A percentile compares a stretch with the other conserved stretches of the same genome.
Evolutionary conservation across 2,113 vertebrate genomes (phyloP).

Genomic region (Gallinago paraguaiae): DNA sequence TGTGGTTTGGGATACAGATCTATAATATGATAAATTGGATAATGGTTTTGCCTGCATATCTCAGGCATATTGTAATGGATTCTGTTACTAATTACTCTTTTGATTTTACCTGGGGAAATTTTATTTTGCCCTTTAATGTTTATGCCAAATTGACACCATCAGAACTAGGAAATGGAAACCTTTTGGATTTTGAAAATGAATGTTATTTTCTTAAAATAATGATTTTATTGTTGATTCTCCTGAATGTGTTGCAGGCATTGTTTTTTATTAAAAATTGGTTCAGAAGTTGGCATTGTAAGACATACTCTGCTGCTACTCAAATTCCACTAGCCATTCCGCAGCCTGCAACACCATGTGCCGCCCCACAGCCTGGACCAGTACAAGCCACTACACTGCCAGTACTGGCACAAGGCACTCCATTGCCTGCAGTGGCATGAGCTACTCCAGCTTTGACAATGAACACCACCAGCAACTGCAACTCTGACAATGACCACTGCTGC

Average conservation of each 20-base stretch:
- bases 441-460: neutral
- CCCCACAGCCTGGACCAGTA: no score
- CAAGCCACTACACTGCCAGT: neutral
- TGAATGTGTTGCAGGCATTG: neutral
- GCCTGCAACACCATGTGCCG: neutral
- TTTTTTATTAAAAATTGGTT: neutral
- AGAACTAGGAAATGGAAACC: neutral
- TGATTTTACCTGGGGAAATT: neutral
- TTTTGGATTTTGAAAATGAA: neutral
- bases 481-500: neutral
- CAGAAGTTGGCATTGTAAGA: neutral
- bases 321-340: neutral
- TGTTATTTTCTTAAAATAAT: neutral
- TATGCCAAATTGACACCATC: neutral
- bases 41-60: neutral
- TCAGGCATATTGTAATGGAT: neutral
- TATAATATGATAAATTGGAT: neutral
- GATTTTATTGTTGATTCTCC: neutral
- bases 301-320: neutral
- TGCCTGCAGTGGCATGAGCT: neutral
- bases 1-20: neutral
- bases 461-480: neutral
- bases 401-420: neutral
- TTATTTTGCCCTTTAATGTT: neutral
- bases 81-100: neutral